Base-by-base conservation (phyloP, 2,797 vertebrate genomes). In the Enteromius viviparus region DNA sequence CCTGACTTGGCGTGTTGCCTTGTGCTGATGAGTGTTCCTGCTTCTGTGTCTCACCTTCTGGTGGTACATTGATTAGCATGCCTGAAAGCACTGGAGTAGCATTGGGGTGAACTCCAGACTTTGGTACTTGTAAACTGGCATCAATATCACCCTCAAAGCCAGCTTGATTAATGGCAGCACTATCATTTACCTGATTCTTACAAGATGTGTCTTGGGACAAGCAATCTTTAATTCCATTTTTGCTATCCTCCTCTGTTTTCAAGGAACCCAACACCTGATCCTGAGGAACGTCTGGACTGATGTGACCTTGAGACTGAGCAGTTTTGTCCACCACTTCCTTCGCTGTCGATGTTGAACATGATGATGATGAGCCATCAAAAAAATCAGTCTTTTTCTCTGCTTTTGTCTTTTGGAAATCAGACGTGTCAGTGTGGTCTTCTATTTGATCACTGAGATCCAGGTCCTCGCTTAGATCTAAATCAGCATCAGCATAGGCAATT, bases 401-500 rank as follows among this genome's bases (percentile, higher is more conserved):
- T 60, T 88, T 70, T 42, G 87, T 83, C 60, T 87, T 90, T 69
- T 87, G 88, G 4, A 92, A 82, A 42, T 97, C 97, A 76, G 93
- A 86, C 19, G 91, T 83, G 74, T 95, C 95, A 70, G 91, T 87
- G 45, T 94, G 95, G 60, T 99, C 98, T 87, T 99, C 98, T 80
- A 99, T 97, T 0, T 97, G 96, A 87, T 98, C 98, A 85, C 82
- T 96, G 21, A 99, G 97, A 88, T 99, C 98, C 76, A 99, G 89
- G 40, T 99, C 98, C 88, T 98, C 98, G 71, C 95, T 99, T 87
- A 96, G 88, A 87, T 99, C 97, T 72, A 98, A 94, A 83, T 98
- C 98, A 47, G 98, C 97, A 86, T 99, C 98, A 19, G 98, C 98
- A 83, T 99, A 99, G 0, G 98, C 98, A 87, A 99, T 99, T 40